phyloP scores from a whole-genome alignment of 2,113 vertebrate genomes.

The Phocoena phocoena region DNA sequence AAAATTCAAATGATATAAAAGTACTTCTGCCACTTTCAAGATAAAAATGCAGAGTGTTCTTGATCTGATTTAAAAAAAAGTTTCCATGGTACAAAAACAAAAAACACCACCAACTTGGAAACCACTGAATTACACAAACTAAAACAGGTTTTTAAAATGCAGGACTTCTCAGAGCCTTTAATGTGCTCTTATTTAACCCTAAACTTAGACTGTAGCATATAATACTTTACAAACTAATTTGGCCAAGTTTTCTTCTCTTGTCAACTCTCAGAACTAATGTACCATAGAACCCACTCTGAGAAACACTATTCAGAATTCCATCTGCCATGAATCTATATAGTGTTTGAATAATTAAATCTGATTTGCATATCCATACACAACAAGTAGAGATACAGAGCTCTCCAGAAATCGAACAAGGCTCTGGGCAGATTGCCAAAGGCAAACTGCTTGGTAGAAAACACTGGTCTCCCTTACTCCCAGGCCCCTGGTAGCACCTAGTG shows the following conservation, averaged over 20 bases:
- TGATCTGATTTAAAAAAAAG: neutral
- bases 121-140: neutral
- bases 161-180: neutral
- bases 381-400: neutral
- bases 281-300: neutral
- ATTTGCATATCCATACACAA: neutral
- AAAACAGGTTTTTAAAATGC: neutral
- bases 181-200: neutral
- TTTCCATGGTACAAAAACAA: neutral
- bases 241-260: neutral
- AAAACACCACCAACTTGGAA: neutral
- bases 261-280: neutral
- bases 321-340: neutral
- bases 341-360: neutral
- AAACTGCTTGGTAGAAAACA: neutral
- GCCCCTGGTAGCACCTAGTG: neutral
- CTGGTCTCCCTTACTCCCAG: rapidly evolving
- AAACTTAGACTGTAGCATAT: neutral
- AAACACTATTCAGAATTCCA: neutral
- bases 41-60: neutral
- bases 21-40: neutral
- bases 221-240: neutral
- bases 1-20: neutral
- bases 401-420: neutral
- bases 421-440: neutral